Evolutionary conservation across 2,113 vertebrate genomes (phyloP).

Genomic region (Ciconia maguari): DNA sequence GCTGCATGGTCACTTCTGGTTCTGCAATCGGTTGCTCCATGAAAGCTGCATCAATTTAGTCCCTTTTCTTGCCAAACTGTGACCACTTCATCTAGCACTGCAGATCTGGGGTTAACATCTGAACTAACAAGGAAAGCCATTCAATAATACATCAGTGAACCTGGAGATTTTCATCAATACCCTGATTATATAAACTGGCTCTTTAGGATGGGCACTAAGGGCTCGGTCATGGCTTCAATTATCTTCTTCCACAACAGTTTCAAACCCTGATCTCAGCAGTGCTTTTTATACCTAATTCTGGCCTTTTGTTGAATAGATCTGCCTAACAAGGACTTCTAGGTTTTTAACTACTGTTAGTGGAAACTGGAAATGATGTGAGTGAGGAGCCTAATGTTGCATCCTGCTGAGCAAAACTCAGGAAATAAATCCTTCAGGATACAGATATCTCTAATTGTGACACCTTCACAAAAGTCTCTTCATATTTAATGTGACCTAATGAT

Average conservation of each 20-base stretch:
- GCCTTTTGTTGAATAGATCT: neutral
- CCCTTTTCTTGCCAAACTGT: neutral
- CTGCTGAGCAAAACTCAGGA: neutral
- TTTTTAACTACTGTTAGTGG: neutral
- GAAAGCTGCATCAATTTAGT: neutral
- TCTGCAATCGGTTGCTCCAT: accelerated
- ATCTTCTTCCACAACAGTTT: neutral
- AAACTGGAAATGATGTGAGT: neutral
- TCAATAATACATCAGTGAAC: neutral
- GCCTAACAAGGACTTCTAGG: neutral
- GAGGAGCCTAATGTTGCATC: neutral
- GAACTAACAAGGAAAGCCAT: neutral
- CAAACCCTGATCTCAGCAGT: neutral
- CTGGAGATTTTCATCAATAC: neutral
- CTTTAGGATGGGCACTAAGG: neutral
- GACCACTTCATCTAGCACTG: neutral
- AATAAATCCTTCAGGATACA: neutral
- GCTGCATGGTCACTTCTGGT: no score
- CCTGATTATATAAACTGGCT: neutral
- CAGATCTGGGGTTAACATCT: neutral
- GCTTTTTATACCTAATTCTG: neutral
- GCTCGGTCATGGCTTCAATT: slow-evolving; percentile 1
- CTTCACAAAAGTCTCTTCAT: neutral
- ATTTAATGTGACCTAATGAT: neutral
- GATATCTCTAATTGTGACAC: neutral